Conservation (phyloP, 2,888 invertebrate genomes). For the Tiliacea citrago region DNA sequence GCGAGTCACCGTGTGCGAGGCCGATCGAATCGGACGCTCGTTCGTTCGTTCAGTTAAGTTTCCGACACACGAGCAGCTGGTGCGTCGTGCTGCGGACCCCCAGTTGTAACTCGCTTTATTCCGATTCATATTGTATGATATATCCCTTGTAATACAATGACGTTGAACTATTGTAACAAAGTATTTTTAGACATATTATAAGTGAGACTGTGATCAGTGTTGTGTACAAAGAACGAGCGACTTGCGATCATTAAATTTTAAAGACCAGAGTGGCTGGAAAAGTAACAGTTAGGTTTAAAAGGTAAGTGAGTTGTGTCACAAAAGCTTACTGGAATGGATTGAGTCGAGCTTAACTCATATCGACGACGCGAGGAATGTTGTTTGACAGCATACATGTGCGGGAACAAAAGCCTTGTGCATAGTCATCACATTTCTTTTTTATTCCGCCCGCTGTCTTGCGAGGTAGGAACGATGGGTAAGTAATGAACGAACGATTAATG, state of each 20-base stretch:
- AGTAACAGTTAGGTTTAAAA: constrained; percentile 89
- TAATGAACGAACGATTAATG: constrained; percentile 62
- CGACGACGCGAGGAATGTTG: constrained; percentile 89
- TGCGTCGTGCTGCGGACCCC: constrained; percentile 82
- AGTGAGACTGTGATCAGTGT: constrained; percentile 82
- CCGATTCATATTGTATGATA: constrained; percentile 76
- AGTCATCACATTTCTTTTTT: constrained; percentile 87
- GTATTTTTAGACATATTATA: constrained; percentile 71
- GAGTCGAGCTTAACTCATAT: constrained; percentile 88
- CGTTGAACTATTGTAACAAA: constrained; percentile 77
- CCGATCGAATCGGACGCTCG: constrained; percentile 79
- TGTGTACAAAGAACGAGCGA: constrained; percentile 77
- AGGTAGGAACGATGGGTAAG: constrained; percentile 69
- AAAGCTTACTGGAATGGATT: constrained; percentile 85
- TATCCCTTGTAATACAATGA: constrained; percentile 83
- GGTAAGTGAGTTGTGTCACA: constrained; percentile 88
- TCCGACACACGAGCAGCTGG: constrained; percentile 86
- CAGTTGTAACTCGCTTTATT: constrained; percentile 84
- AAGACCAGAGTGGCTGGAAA: constrained; percentile 80
- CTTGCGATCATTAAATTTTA: constrained; percentile 76
- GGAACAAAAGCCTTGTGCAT: constrained; percentile 90
- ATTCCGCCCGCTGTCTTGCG: constrained; percentile 81
- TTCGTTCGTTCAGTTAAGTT: constrained; percentile 87
- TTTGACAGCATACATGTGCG: constrained; percentile 90
- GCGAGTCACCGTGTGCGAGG: constrained; percentile 79